phyloP scores from a whole-genome alignment of 37 sponge, comb jelly and placozoan species.

The Crambe crambe region DNA sequence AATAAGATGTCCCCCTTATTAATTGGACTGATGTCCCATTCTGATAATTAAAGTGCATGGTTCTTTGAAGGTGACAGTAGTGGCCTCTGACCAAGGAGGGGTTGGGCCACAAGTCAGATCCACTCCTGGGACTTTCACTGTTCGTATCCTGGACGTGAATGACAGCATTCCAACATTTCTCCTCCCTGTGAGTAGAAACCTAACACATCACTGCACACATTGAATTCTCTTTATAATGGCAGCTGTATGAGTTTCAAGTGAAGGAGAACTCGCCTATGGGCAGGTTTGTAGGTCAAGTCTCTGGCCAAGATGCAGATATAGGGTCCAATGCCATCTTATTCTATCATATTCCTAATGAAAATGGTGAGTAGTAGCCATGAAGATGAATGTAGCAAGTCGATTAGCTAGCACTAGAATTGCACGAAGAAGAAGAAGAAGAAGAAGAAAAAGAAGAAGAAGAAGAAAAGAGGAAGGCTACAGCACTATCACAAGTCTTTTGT shows the following conservation, averaged over 20 bases:
- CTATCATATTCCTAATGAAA: slow-evolving; percentile 14
- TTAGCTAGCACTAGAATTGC: not conserved
- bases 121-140: not conserved
- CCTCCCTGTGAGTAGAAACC: not conserved
- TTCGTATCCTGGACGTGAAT: slow-evolving; percentile 44
- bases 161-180: slow-evolving; percentile 44
- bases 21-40: no score
- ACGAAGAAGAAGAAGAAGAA: no score
- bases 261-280: not conserved
- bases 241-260: slow-evolving; percentile 4
- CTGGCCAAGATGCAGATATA: slow-evolving; percentile 26
- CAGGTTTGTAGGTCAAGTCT: not conserved
- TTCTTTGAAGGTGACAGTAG: slow-evolving; percentile 15
- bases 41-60: not conserved
- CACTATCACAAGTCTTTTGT: no score
- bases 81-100: slow-evolving; percentile 18
- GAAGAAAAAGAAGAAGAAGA: no score
- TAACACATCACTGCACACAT: not conserved
- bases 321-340: slow-evolving; percentile 40
- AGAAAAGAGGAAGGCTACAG: no score
- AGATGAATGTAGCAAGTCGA: not conserved
- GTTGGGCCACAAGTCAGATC: not conserved
- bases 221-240: no score
- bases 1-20: no score
- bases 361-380: slow-evolving; percentile 4